Base-by-base conservation (phyloP, 2,797 vertebrate genomes). In the Myioborus melanocephalus region DNA sequence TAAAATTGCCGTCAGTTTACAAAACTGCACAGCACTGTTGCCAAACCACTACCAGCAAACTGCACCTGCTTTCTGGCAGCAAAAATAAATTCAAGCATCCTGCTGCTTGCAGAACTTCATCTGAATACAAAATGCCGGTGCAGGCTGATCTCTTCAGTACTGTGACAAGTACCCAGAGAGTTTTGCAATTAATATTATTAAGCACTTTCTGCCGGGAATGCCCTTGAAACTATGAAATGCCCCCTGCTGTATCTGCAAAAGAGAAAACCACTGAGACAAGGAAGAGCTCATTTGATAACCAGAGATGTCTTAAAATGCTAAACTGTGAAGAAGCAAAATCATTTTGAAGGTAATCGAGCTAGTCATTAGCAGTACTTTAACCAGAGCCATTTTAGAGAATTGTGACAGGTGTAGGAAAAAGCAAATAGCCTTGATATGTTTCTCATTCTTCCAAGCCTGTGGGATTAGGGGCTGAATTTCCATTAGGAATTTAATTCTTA, bases 111-210 rank as follows among this genome's bases (percentile, higher is more conserved):
- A 96, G 92, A 95, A 66, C 49, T 77, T 91, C 91, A 65, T 94
- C 72, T 96, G 89, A 97, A 97, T 94, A 95, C 72, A 95, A 60
- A 91, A 72, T 85, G 70, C 49, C 81, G 97, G 61, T 56, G 43
- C 44, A 83, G 22, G 47, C 35, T 84, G 84, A 93, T 94, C 60
- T 94, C 68, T 84, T 97, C 95, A 97, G 87, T 86, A 90, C 73
- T 94, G 85, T 96, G 93, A 97, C 89, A 96, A 88, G 87, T 89
- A 86, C 88, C 90, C 71, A 37, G 66, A 93, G 83, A 94, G 63
- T 93, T 91, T 43, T 71, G 39, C 53, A 96, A 96, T 97, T 97
- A 97, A 93, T 96, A 93, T 94, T 97, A 97, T 95, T 94, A 93
- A 85, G 85, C 34, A 78, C 61, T 86, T 97, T 95, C 56, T 95